Percentiles rank a stretch among this genome's conserved stretches.
Evolutionary conservation across 2,113 vertebrate genomes (phyloP).

Genomic region (Brevimyrus niger): DNA sequence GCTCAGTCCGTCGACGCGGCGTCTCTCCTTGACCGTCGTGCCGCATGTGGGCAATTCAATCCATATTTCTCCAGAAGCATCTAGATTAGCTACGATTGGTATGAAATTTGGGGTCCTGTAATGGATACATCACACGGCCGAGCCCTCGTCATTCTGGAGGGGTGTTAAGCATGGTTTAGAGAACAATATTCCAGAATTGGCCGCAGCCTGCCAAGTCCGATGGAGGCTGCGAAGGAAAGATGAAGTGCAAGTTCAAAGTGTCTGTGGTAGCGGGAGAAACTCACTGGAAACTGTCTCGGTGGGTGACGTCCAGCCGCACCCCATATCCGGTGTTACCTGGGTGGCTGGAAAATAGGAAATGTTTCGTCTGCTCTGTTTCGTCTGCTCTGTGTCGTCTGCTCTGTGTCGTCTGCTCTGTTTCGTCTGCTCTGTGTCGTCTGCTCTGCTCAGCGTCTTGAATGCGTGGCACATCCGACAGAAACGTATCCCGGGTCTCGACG

Average conservation of each 20-base stretch:
- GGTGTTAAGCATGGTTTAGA: neutral
- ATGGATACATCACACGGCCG: neutral
- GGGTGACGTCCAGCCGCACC: neutral
- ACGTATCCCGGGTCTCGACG: neutral
- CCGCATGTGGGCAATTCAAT: neutral
- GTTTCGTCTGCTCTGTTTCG: neutral
- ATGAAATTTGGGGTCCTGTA: neutral
- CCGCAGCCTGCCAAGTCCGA: neutral
- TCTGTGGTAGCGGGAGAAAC: neutral
- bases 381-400: neutral
- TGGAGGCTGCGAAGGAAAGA: neutral
- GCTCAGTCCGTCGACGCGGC: neutral
- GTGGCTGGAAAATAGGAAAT: neutral
- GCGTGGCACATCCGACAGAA: neutral
- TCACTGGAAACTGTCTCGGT: neutral
- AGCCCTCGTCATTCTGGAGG: neutral
- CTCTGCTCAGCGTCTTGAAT: neutral
- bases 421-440: neutral
- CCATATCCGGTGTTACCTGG: neutral
- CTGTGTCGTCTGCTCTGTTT: neutral
- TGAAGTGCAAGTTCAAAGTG: neutral
- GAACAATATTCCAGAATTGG: neutral
- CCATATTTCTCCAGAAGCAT: neutral
- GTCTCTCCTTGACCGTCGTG: neutral
- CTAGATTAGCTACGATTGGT: neutral